These are phyloP conservation scores for Masticophis lateralis DNA, from an alignment of 2,797 vertebrate species.

Conservation along the genomic window DNA sequence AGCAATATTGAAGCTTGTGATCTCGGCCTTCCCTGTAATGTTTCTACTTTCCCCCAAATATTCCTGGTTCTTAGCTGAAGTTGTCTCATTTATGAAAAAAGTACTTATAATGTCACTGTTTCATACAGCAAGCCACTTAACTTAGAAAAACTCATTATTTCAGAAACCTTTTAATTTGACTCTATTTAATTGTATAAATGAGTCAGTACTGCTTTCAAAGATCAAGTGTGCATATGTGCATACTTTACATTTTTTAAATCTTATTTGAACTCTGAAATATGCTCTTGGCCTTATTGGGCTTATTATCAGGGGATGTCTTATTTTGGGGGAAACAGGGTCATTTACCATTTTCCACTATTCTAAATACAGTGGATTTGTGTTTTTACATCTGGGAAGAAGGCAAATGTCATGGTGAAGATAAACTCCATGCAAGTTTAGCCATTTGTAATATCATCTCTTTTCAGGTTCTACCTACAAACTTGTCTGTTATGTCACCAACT, in stretches of 20 bases:
- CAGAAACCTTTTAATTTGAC: not conserved
- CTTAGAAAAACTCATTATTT: not conserved
- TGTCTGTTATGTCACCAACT: slow-evolving; percentile 80
- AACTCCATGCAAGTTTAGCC: not conserved
- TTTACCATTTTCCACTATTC: not conserved
- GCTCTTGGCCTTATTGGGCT: no score
- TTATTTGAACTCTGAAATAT: no score
- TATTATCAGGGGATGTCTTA: no score
- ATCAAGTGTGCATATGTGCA: not conserved
- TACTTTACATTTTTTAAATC: not conserved
- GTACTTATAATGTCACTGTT: not conserved
- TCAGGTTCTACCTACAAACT: slow-evolving; percentile 68
- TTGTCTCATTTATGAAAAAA: not conserved
- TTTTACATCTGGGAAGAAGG: not conserved
- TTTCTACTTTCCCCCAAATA: not conserved
- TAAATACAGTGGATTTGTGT: not conserved
- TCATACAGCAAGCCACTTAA: not conserved
- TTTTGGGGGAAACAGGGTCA: no score
- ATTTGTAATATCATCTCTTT: not conserved
- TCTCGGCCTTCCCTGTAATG: not conserved
- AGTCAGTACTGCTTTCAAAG: not conserved
- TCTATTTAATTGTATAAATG: not conserved
- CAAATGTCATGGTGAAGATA: not conserved
- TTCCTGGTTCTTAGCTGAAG: not conserved
- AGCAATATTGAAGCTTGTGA: not conserved